Conservation (phyloP, 2,113 vertebrate species). For the Triplophysa rosa region DNA sequence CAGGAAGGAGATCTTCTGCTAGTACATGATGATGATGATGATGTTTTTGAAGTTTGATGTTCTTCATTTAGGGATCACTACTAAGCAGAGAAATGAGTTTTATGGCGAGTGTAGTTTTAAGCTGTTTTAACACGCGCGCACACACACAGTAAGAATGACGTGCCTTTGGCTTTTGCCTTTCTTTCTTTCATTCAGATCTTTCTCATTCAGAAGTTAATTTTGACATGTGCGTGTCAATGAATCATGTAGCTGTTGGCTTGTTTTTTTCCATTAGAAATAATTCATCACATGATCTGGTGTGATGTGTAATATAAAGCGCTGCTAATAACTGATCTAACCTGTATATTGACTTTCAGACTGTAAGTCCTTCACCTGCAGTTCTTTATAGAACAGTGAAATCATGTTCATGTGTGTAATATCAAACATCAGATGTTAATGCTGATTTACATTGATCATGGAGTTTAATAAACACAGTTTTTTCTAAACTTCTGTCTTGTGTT, state of each 20-base stretch:
- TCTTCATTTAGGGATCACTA: background rate
- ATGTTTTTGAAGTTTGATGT: background rate
- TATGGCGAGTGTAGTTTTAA: background rate
- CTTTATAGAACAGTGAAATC: background rate
- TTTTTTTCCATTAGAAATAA: background rate
- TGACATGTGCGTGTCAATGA: background rate
- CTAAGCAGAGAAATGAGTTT: background rate
- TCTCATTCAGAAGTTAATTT: background rate
- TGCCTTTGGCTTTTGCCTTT: slow-evolving; percentile 1
- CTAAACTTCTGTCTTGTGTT: too few species aligned
- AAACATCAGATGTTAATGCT: too few species aligned
- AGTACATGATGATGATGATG: background rate
- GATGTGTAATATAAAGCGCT: slow-evolving; percentile 20
- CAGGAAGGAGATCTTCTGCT: too few species aligned
- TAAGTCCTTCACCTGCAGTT: background rate
- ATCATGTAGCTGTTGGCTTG: background rate
- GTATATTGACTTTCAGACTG: background rate
- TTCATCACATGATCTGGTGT: background rate
- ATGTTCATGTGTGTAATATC: too few species aligned
- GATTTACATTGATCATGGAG: too few species aligned
- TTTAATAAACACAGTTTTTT: too few species aligned
- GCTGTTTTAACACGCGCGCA: background rate
- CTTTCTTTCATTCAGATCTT: background rate
- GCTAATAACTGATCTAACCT: background rate
- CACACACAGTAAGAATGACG: background rate